Evolutionary conservation across 2,888 invertebrate genomes (phyloP), one percentile per base, ranked within the genome.

Genomic region (Dorcus hopei): DNA sequence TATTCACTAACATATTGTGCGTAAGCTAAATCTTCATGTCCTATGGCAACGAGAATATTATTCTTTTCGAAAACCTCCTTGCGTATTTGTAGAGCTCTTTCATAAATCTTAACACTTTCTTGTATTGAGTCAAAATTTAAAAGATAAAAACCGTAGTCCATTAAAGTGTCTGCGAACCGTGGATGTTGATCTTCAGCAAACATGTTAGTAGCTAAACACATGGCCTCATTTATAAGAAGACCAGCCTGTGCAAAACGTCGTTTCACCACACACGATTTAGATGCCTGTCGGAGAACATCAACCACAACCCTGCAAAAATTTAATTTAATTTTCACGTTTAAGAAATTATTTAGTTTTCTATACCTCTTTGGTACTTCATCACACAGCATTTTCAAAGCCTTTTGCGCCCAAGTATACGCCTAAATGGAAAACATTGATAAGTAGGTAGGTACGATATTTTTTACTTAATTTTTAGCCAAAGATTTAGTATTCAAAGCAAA

Each of bases 1-100:
- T 96, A 96, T 79, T 96, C 95, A 57, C 90, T 87, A 49, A 95
- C 95, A 77, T 96, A 97, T 9, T 92, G 86, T 49, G 95, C 94
- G 80, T 96, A 97, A 0, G 95, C 94, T 47, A 96, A 82, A 80
- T 96, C 95, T 80, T 96, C 95, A 77, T 93, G 91, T 33, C 91
- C 92, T 33, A 91, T 85, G 0, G 95, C 96, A 66, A 96, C 91
- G 77, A 91, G 90, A 63, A 96, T 85, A 79, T 93, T 95, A 74
- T 87, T 85, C 71, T 87, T 88, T 0, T 92, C 92, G 80, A 93
- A 95, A 70, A 94, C 87, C 53, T 82, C 80, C 68, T 87, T 86
- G 58, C 93, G 86, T 41, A 91, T 88, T 45, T 83, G 80, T 61
- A 95, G 79, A 0, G 93, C 91, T 72, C 86, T 85, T 83, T 89